Evolutionary conservation across 2,888 invertebrate species (phyloP), one percentile per base, ranked within the genome.

Genomic region (Sphecodes monilicornis): DNA sequence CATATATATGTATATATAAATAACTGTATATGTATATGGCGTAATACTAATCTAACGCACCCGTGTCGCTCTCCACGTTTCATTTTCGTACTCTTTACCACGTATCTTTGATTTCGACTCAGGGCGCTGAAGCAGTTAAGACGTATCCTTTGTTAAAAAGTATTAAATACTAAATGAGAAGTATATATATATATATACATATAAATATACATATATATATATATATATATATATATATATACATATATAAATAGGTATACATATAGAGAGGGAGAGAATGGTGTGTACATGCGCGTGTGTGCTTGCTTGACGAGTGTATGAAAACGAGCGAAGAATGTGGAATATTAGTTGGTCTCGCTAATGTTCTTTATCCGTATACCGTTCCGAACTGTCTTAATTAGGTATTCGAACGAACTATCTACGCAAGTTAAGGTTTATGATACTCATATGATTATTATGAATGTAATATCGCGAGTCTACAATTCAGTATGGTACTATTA

Each of bases 351-450:
- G 88, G 86, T 91, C 86, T 86, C 85, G 85, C 90, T 92, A 88
- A 91, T 90, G 90, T 93, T 92, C 91, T 93, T 89, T 92, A 91
- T 89, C 90, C 90, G 90, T 92, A 84, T 86, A 93, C 87, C 91
- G 92, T 93, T 93, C 90, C 89, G 86, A 89, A 87, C 91, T 88
- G 91, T 91, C 92, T 92, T 92, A 93, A 91, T 90, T 93, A 93
- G 92, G 76, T 91, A 91, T 89, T 91, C 91, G 90, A 91, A 90
- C 78, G 82, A 91, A 91, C 80, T 91, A 91, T 87, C 81, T 88
- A 90, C 87, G 87, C 82, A 88, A 90, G 83, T 86, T 86, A 91
- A 88, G 80, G 86, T 86, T 66, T 90, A 92, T 86, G 90, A 92
- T 91, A 91, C 91, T 91, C 91, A 90, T 88, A 89, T 87, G 85